Evolutionary conservation across 2,797 vertebrate genomes (phyloP), one percentile per base, ranked within the genome.

Genomic region (Sebastes miniatus): DNA sequence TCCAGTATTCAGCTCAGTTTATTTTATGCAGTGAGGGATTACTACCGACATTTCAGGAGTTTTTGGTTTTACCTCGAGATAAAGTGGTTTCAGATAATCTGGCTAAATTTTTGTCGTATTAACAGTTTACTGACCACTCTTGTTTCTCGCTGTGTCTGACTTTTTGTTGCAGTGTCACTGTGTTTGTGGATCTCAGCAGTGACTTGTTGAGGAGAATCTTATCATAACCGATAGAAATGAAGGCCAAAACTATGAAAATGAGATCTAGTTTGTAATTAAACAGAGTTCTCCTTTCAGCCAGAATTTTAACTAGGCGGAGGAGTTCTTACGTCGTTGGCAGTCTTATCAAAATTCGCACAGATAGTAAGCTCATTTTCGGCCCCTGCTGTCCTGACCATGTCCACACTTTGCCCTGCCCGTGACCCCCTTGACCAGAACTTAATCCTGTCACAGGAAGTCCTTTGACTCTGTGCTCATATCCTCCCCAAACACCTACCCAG

Each of bases 401-500:
- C 64, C 14, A 47, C 67, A 18, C 73, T 70, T 79, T 59, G 54
- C 62, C 67, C 36, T 66, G 43, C 59, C 63, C 20, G 16, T 72
- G 54, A 63, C 62, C 69, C 43, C 39, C 36, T 72, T 50, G 47
- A 74, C 54, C 67, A 72, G 31, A 61, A 61, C 25, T 79, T 31
- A 56, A 73, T 73, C 9, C 77, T 83, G 61, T 80, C 80, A 83
- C 83, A 83, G 83, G 88, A 90, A 89, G 85, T 86, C 84, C 59
- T 66, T 73, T n/a, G 22, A 31, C 59, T 71, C 24, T 50, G 14
- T 27, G 25, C 63, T 69, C 71, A 50, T 5, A 54, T 76, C 47
- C 69, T 36, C 27, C 14, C 73, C 14, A 64, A 78, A 50, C 62
- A 11, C 56, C 36, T 69, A 72, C 82, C 58, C 80, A 71, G 86